Conservation (phyloP, 2,113 vertebrate genomes). For the Panthera leo region DNA sequence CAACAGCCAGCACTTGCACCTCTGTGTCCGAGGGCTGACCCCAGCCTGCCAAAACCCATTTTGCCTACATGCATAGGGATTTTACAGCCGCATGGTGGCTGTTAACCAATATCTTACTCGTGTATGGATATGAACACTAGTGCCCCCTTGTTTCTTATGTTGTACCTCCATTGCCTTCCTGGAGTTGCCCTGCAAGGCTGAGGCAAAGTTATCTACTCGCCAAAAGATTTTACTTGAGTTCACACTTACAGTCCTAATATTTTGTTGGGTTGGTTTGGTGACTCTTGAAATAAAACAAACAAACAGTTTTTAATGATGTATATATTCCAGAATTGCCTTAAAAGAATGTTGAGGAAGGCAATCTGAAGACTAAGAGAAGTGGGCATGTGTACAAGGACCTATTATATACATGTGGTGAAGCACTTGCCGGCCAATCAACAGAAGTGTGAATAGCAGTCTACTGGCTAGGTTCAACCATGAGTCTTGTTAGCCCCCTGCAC, state of each 20-base stretch:
- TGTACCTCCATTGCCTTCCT: neutral
- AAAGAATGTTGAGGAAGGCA: neutral
- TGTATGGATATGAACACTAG: neutral
- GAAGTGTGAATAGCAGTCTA: fast-evolving
- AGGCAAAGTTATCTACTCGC: neutral
- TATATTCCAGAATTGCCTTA: neutral
- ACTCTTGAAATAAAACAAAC: neutral
- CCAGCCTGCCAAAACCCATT: neutral
- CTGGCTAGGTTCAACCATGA: fast-evolving
- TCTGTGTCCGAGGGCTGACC: neutral
- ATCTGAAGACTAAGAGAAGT: neutral
- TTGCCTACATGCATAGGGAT: neutral
- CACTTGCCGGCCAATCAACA: neutral
- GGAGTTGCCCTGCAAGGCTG: neutral
- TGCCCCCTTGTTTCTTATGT: fast-evolving
- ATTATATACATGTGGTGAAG: neutral
- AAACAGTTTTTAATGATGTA: neutral
- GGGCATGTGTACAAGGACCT: neutral
- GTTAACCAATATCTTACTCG: neutral
- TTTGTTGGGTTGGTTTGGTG: neutral
- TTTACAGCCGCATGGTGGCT: neutral
- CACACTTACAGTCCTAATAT: neutral
- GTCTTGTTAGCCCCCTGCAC: neutral
- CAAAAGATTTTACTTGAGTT: neutral
- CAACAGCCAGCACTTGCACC: neutral